Conservation (phyloP, 1,140 invertebrate species). For the Theocolax elegans region DNA sequence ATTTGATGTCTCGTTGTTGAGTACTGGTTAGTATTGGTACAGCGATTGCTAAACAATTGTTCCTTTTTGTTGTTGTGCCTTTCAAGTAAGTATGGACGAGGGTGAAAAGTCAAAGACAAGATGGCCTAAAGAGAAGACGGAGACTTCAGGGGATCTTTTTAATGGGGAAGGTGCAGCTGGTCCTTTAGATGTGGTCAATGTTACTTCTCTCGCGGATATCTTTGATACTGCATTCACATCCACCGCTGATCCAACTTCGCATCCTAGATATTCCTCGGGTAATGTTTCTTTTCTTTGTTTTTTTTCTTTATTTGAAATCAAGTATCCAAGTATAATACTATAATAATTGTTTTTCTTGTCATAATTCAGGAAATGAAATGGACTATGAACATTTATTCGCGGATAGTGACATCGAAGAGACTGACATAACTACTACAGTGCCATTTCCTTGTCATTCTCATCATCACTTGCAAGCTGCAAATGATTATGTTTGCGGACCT, state of each 20-base stretch:
- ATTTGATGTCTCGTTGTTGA: no score
- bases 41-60: no score
- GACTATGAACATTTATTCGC: conserved; percentile 69
- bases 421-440: conserved; percentile 56
- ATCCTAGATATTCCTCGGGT: conserved; percentile 64
- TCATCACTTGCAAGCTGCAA: conserved; percentile 42
- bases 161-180: conserved; percentile 54
- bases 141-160: conserved; percentile 56
- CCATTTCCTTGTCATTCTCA: conserved; percentile 52
- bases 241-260: conserved; percentile 65
- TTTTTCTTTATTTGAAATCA: no score
- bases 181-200: conserved; percentile 63
- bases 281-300: conserved; percentile 16
- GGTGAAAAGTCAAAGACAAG: conserved; percentile 57
- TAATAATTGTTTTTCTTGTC: conserved; percentile 24
- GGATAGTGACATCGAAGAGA: conserved; percentile 66
- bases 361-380: conserved; percentile 61
- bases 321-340: conserved; percentile 1
- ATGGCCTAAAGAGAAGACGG: conserved; percentile 58
- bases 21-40: no score
- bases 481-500: conserved; percentile 41
- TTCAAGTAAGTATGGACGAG: conserved; percentile 37
- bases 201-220: conserved; percentile 68
- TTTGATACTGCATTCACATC: conserved; percentile 70
- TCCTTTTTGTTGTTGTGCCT: not conserved